A percentile compares a stretch with the other conserved stretches of the same genome.
Evolutionary conservation across 1,140 invertebrate genomes (phyloP).

Genomic region (Pseudachorutes palmiensis): DNA sequence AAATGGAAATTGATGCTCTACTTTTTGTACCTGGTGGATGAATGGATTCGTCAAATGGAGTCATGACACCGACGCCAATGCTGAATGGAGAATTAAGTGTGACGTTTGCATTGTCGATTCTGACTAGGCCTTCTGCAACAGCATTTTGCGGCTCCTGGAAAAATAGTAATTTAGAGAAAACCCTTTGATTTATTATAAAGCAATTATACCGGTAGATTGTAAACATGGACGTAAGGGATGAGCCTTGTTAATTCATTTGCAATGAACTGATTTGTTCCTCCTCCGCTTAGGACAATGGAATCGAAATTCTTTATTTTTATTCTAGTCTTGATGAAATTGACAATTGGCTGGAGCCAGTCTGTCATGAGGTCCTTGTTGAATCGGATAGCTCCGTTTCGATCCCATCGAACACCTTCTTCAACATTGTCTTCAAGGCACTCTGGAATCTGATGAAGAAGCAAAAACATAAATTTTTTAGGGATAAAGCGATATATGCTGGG

Average conservation of each 20-base stretch:
- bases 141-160: constrained; percentile 9
- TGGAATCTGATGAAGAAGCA: constrained; percentile 14
- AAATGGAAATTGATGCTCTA: constrained; percentile 3
- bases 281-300: constrained; percentile 30
- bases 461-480: constrained; percentile 6
- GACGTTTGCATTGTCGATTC: not conserved
- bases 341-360: constrained; percentile 23
- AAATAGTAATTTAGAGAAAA: not conserved
- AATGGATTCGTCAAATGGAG: constrained; percentile 25
- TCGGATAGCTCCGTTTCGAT: constrained; percentile 29
- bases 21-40: constrained; percentile 32
- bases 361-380: constrained; percentile 13
- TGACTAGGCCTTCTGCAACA: constrained; percentile 16
- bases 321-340: constrained; percentile 30
- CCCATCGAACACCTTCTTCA: constrained; percentile 31
- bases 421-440: constrained; percentile 20
- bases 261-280: constrained; percentile 19
- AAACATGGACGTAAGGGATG: constrained; percentile 6
- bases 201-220: constrained; percentile 2
- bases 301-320: constrained; percentile 25
- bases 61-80: constrained; percentile 38
- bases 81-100: constrained; percentile 33
- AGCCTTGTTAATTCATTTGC: not conserved
- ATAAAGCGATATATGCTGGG: too few relatives aligned
- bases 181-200: too few relatives aligned